These are phyloP conservation scores for Hermaeophaga mercurialis DNA, from an alignment of 2,888 invertebrate species.

Conservation along the genomic window DNA sequence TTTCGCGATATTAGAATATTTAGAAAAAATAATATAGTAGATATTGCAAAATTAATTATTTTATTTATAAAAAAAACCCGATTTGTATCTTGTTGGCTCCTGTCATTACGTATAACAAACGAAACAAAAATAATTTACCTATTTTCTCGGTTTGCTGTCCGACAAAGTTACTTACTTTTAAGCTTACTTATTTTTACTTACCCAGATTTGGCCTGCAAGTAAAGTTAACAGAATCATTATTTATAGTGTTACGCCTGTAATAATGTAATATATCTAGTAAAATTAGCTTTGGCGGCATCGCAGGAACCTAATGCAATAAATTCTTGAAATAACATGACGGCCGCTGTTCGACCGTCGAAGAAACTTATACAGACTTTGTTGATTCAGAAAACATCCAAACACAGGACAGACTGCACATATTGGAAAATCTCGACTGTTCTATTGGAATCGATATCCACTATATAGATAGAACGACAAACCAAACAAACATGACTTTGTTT, in stretches of 20 bases:
- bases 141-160: no score
- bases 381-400: conserved; percentile 1
- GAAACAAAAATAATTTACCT: no score
- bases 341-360: not conserved
- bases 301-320: conserved; percentile 11
- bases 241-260: not conserved
- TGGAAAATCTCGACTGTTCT: not conserved
- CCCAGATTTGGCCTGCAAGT: no score
- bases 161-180: no score
- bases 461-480: not conserved
- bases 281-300: conserved; percentile 6
- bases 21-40: no score
- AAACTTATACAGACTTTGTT: not conserved
- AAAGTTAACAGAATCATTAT: not conserved
- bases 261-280: conserved; percentile 5
- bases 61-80: no score
- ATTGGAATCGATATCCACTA: not conserved
- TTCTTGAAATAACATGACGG: conserved; percentile 5
- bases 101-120: no score
- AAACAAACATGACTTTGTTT: not conserved
- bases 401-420: not conserved
- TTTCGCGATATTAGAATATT: no score
- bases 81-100: no score
- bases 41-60: no score
- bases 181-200: no score